These are phyloP conservation scores for Graptemys geographica DNA, from an alignment of 2,797 vertebrate genomes.

Conservation along the genomic window DNA sequence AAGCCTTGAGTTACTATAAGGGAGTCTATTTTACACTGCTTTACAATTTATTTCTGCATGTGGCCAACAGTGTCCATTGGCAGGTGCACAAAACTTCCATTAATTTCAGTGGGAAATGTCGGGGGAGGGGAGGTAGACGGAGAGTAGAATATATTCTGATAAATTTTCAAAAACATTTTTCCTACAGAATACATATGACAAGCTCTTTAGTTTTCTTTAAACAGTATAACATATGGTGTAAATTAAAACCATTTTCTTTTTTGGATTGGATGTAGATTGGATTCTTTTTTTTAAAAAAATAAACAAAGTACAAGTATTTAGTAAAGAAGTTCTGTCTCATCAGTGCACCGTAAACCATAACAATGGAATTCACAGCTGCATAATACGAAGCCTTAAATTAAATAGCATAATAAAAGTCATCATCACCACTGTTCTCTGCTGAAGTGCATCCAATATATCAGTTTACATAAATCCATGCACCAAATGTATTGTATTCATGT, in stretches of 20 bases:
- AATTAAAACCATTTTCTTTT: not conserved
- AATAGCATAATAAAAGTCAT: not conserved
- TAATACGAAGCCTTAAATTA: not conserved
- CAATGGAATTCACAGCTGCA: not conserved
- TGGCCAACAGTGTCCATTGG: not conserved
- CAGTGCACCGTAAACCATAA: rapidly evolving
- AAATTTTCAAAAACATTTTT: not conserved
- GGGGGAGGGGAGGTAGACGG: not conserved
- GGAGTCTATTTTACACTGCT: not conserved
- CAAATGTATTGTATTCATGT: not conserved
- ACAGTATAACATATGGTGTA: not conserved
- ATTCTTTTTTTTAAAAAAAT: not conserved
- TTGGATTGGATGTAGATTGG: not conserved
- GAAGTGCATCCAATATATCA: not conserved
- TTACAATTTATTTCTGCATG: not conserved
- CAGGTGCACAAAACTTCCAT: not conserved
- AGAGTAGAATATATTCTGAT: not conserved
- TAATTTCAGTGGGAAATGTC: not conserved
- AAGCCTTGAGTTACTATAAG: not conserved
- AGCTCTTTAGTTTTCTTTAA: not conserved
- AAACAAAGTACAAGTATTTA: not conserved
- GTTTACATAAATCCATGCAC: not conserved
- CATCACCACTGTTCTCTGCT: not conserved
- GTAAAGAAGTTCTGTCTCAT: not conserved
- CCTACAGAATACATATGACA: not conserved